Base-by-base conservation (phyloP, 92 coral and sea anemone genomes). In the Porites cylindrica region DNA sequence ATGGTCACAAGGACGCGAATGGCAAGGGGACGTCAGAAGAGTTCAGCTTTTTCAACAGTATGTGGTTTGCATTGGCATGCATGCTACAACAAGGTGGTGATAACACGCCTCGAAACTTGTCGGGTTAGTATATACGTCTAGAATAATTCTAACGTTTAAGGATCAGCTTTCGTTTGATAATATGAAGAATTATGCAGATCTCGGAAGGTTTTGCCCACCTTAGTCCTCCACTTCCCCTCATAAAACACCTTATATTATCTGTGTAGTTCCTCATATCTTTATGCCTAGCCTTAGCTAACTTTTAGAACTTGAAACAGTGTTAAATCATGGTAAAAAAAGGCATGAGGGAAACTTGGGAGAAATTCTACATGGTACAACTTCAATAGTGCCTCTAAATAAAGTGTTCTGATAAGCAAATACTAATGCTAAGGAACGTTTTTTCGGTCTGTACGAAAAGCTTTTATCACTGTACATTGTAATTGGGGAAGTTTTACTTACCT, bases 71-170 rank as follows among this genome's bases (percentile, higher is more conserved):
- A 5, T 26, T 86, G 17, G 90, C 93, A 16, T 92, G 93, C 58
- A 89, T 89, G 93, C 71, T 94, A 47, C 95, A 92, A 65, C 95
- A 94, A 70, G 97, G 98, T 6, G 95, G 87, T 0, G 95, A 94
- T 24, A 80, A 92, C 64, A 88, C 90, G 38, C 93, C 95, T 0
- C 63, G 79, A 60, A 73, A 89, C 10, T 3, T 77, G 26, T 92
- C 95, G 83, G 93, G 95, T 90, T 56, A 56, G 61, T 56, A 38
- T 38, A 38, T 38, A 4, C 61, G 61, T 56, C 61, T 14, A 14
- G 14, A 10, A 12, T 56, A 14, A 8, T 14, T 56, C 61, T 8
- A 10, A 14, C 16, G 3, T 10, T 10, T 56, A 14, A 11, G 11
- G 13, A 2, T 56, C 12, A 56, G 47, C 61, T 56, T 14, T 9